Conservation (phyloP, 2,888 invertebrate species). For the Macropis europaea region DNA sequence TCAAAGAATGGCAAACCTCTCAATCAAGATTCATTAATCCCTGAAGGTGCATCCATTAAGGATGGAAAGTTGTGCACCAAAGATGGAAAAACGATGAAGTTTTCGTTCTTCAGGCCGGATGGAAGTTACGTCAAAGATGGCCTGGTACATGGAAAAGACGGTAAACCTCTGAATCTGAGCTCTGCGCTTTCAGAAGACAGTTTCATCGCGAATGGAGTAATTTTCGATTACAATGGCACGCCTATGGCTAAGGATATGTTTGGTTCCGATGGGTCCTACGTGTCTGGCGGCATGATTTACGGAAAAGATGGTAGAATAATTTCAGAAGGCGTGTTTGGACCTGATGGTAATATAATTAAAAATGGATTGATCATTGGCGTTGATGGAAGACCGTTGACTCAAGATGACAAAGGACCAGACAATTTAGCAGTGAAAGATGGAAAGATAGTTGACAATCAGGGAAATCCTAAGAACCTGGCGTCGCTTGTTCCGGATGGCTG, state of each 20-base stretch:
- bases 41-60: conserved; percentile 73
- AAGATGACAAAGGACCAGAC: conserved; percentile 75
- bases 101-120: conserved; percentile 73
- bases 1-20: conserved; percentile 73
- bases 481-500: conserved; percentile 75
- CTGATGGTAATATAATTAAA: conserved; percentile 74
- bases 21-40: conserved; percentile 74
- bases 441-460: conserved; percentile 72
- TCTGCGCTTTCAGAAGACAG: conserved; percentile 73
- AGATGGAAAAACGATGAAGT: conserved; percentile 74
- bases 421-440: conserved; percentile 72
- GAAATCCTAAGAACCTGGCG: conserved; percentile 69
- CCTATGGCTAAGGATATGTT: conserved; percentile 71
- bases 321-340: conserved; percentile 72
- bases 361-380: conserved; percentile 73
- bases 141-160: conserved; percentile 72
- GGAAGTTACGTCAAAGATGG: conserved; percentile 76
- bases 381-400: conserved; percentile 73
- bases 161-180: conserved; percentile 69
- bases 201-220: conserved; percentile 73
- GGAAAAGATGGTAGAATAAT: conserved; percentile 72
- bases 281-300: conserved; percentile 71
- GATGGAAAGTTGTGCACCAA: conserved; percentile 72
- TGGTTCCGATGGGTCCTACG: conserved; percentile 75
- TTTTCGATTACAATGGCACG: conserved; percentile 69